Evolutionary conservation across 2,888 invertebrate genomes (phyloP).

Genomic region (Sepioteuthis lessoniana): DNA sequence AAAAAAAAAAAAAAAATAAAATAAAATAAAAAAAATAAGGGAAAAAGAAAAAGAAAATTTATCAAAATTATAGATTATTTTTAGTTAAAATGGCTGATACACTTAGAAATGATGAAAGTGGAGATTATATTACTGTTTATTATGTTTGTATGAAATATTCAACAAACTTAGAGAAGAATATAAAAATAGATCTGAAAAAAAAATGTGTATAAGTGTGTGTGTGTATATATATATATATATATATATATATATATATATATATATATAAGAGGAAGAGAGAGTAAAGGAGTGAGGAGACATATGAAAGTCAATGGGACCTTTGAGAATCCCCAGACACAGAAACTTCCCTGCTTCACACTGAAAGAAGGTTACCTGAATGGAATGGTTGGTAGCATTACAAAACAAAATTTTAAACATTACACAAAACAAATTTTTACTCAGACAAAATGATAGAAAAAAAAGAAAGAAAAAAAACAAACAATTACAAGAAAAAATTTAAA

Average conservation of each 20-base stretch:
- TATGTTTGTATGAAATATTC: not conserved
- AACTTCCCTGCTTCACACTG: not conserved
- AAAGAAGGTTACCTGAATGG: not conserved
- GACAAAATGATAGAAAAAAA: not conserved
- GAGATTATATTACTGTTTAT: not conserved
- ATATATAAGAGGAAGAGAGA: too few relatives aligned
- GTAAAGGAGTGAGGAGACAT: not conserved
- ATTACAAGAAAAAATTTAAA: not conserved
- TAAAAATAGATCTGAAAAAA: not conserved
- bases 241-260: too few relatives aligned
- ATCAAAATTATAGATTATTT: not conserved
- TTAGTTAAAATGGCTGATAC: not conserved
- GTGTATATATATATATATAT: too few relatives aligned
- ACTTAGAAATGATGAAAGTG: not conserved
- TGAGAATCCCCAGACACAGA: not conserved
- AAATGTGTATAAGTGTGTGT: not conserved
- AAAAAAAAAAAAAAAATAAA: too few relatives aligned
- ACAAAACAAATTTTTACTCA: conserved; percentile 33
- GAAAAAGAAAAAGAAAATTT: too few relatives aligned
- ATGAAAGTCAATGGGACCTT: too few relatives aligned
- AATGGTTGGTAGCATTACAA: conserved; percentile 3
- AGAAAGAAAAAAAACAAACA: not conserved
- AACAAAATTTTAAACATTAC: not conserved
- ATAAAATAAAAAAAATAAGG: too few relatives aligned
- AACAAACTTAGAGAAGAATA: not conserved